Evolutionary conservation across 2,888 invertebrate genomes (phyloP).

Genomic region (Sthenelais limicola): DNA sequence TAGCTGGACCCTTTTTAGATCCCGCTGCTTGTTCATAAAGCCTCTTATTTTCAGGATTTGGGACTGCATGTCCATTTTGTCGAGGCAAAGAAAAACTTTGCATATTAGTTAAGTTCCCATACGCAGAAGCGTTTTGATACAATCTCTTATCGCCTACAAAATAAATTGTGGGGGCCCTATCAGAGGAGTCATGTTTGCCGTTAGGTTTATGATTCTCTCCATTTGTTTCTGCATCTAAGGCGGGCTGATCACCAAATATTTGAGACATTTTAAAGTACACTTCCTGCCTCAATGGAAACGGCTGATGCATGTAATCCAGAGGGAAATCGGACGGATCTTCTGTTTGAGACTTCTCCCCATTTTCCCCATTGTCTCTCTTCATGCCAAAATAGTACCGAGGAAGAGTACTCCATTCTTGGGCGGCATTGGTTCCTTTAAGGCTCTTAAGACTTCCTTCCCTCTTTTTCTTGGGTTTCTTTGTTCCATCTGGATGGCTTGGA

Average conservation of each 20-base stretch:
- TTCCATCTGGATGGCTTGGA: no score
- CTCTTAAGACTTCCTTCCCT: neutral
- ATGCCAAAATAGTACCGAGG: conserved; percentile 22
- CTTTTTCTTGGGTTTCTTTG: conserved; percentile 11
- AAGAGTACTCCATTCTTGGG: neutral
- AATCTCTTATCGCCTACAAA: no score
- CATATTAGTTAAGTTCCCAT: no score
- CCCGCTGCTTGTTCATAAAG: conserved; percentile 7
- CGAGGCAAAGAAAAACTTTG: no score
- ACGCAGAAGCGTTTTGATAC: no score
- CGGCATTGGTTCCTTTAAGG: neutral
- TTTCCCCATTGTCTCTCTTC: conserved; percentile 2
- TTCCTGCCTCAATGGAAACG: conserved; percentile 14
- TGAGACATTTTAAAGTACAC: conserved; percentile 25
- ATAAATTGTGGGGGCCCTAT: no score
- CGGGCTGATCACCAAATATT: conserved; percentile 13
- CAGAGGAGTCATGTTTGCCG: no score
- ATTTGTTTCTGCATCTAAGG: no score
- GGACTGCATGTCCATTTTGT: no score
- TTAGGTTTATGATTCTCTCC: neutral
- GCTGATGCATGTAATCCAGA: neutral
- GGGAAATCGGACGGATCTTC: no score
- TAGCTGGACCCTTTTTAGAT: neutral
- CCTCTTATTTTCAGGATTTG: neutral
- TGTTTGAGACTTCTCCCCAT: neutral